Conservation (phyloP, 2,797 vertebrate species). For the Dermochelys coriacea region DNA sequence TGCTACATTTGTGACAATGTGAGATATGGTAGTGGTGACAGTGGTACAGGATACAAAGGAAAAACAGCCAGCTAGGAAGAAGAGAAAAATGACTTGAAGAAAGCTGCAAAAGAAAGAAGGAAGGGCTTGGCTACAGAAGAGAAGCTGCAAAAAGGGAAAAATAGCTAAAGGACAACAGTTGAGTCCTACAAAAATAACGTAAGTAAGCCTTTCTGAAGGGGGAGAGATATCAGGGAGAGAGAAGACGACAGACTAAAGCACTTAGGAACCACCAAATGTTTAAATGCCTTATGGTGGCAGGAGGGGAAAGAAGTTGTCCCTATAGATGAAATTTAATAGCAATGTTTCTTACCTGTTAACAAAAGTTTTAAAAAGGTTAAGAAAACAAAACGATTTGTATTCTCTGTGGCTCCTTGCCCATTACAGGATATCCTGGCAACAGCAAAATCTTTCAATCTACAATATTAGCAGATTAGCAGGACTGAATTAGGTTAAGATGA, state of each 20-base stretch:
- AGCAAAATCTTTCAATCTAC: conserved; percentile 78
- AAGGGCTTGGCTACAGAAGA: not conserved
- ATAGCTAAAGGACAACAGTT: not conserved
- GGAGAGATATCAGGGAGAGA: not conserved
- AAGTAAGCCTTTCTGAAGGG: not conserved
- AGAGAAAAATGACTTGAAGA: not conserved
- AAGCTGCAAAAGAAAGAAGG: not conserved
- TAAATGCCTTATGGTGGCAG: conserved; percentile 11
- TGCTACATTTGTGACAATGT: not conserved
- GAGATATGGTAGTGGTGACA: not conserved
- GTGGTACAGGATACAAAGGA: not conserved
- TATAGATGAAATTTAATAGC: conserved; percentile 43
- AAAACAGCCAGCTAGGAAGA: not conserved
- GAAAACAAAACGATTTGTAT: conserved; percentile 82
- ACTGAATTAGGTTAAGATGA: conserved; percentile 64
- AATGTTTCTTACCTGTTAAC: conserved; percentile 83
- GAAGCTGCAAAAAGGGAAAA: not conserved
- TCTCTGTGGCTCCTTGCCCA: conserved; percentile 93
- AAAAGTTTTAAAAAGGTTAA: conserved; percentile 77
- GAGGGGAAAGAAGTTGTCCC: conserved; percentile 25
- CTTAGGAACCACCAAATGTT: not conserved
- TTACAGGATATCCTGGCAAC: conserved; percentile 90
- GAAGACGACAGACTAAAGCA: not conserved
- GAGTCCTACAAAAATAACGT: not conserved
- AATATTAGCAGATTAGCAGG: conserved; percentile 77